Evolutionary conservation across 1,140 invertebrate genomes (phyloP).

Genomic region (Zophobas morio): DNA sequence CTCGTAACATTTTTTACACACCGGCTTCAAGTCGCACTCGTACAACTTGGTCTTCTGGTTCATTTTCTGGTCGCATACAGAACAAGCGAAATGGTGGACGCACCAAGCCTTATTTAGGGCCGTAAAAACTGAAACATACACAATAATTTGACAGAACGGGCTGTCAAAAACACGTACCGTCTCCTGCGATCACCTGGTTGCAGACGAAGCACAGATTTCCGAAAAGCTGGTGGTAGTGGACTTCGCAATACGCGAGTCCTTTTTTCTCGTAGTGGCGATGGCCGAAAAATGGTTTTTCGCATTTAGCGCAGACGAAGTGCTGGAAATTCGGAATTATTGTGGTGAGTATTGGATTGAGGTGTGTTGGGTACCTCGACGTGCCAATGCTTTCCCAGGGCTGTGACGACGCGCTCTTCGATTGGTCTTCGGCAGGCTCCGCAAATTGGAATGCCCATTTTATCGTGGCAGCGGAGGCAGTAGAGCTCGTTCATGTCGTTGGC

Average conservation of each 20-base stretch:
- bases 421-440: constrained; percentile 97
- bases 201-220: constrained; percentile 99
- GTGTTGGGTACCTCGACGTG: constrained; percentile 88
- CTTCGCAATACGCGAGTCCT: constrained; percentile 98
- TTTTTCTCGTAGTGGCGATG: constrained; percentile 99
- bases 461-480: constrained; percentile 98
- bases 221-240: constrained; percentile 99
- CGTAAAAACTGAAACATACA: constrained; percentile 88
- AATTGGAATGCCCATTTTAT: constrained; percentile 99
- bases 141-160: constrained; percentile 45
- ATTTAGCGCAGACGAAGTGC: constrained; percentile 99
- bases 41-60: constrained; percentile 99
- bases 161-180: constrained; percentile 80
- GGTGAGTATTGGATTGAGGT: constrained; percentile 3
- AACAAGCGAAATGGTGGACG: constrained; percentile 98
- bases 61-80: constrained; percentile 97
- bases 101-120: constrained; percentile 99
- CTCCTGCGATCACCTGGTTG: constrained; percentile 97
- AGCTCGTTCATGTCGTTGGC: constrained; percentile 96
- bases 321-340: constrained; percentile 66
- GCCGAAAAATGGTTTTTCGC: constrained; percentile 99
- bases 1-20: constrained; percentile 99
- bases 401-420: constrained; percentile 97
- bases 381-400: constrained; percentile 99
- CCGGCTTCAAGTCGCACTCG: constrained; percentile 98